Base-by-base conservation (phyloP, 2,113 vertebrate species). In the Psittacula cyanocephala region DNA sequence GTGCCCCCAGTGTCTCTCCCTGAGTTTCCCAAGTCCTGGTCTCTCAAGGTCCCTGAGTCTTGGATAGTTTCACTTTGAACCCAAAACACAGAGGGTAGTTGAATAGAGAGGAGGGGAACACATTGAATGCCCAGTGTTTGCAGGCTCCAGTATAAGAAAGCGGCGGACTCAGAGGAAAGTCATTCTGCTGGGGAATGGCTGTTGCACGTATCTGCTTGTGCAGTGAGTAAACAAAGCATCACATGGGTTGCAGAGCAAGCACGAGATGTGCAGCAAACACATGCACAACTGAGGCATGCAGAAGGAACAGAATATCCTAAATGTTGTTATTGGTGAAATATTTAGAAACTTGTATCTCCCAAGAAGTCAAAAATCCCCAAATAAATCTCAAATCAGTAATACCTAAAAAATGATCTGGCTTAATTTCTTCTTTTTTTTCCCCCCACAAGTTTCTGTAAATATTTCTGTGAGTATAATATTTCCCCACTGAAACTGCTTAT, bases 41-140 rank as follows among this genome's bases (percentile, higher is more conserved):
- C 96, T 80, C 88, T 46, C 17, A 3, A 71, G 89, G 93, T 95
- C 82, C 85, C 86, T 9, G 70, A 91, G 88, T 68, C 89, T 93
- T 97, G 96, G 97, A 95, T 86, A 93, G 95, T 93, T 97, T 96
- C 91, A 77, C 97, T 98, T 96, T 94, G 95, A 97, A 97, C 97
- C 91, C 87, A 97, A 97, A 97, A 97, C 97, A 71, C 82, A 86
- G 85, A 87, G 87, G 39, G 81, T 84, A 52, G 76, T 76, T 86
- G 95, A 89, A 89, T 11, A 3, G 70, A 76, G 91, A 96, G 90
- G 86, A 88, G 89, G 76, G 95, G 28, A 77, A 3, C 80, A 17
- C 82, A 15, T 17, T 27, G 50, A 57, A 50, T 11, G 20, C 84
- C 47, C 75, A 16, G 8, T 39, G 84, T 91, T 62, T 65, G 69